A percentile compares a stretch with the other conserved stretches of the same genome.
phyloP scores from a whole-genome alignment of 2,888 invertebrate genomes.

The Ariolimax columbianus region DNA sequence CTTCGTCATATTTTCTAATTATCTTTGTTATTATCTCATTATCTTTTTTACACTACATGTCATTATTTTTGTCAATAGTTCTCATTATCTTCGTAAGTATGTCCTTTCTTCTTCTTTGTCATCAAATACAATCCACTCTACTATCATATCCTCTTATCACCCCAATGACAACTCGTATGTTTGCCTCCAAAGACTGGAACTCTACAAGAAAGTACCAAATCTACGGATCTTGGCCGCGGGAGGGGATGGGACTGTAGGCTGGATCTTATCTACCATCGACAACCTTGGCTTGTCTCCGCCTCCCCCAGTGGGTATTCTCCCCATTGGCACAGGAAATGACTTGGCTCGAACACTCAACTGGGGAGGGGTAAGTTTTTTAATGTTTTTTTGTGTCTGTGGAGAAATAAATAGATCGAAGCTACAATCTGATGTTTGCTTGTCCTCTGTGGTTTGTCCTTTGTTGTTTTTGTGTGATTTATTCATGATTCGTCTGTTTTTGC shows the following conservation, averaged over 20 bases:
- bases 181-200: slow-evolving; percentile 85
- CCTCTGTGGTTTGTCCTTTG: too few relatives aligned
- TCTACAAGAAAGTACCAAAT: slow-evolving; percentile 95
- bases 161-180: neutral
- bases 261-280: slow-evolving; percentile 97
- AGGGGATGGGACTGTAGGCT: slow-evolving; percentile 98
- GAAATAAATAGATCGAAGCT: too few relatives aligned
- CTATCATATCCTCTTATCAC: neutral
- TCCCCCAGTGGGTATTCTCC: slow-evolving; percentile 93
- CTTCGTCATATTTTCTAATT: too few relatives aligned
- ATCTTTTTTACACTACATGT: too few relatives aligned
- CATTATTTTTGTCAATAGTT: too few relatives aligned
- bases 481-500: too few relatives aligned
- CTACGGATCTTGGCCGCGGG: slow-evolving; percentile 96
- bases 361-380: slow-evolving; percentile 87
- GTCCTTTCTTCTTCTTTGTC: neutral
- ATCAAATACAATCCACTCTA: neutral
- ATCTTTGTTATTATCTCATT: too few relatives aligned
- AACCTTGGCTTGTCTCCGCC: slow-evolving; percentile 87
- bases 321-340: slow-evolving; percentile 99
- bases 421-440: too few relatives aligned
- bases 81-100: neutral
- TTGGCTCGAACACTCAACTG: slow-evolving; percentile 97
- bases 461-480: too few relatives aligned
- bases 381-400: too few relatives aligned